Conservation (phyloP, 2,888 invertebrate genomes). For the Patella pellucida region DNA sequence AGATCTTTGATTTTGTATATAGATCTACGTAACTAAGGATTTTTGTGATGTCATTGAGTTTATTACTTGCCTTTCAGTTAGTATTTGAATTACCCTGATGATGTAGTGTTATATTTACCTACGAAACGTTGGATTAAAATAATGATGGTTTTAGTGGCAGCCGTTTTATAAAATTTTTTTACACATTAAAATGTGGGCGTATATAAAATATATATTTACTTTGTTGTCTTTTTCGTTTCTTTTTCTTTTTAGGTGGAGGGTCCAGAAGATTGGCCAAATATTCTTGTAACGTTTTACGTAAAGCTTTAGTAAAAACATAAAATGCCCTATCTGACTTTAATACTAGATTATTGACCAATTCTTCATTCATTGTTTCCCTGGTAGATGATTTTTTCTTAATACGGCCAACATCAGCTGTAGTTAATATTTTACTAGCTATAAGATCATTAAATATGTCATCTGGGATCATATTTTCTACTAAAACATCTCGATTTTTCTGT, state of each 20-base stretch:
- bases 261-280: conserved; percentile 51
- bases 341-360: conserved; percentile 48
- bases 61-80: no score
- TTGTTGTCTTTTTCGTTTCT: conserved; percentile 38
- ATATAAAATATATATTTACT: conserved; percentile 30
- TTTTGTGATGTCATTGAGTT: no score
- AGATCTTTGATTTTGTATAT: no score
- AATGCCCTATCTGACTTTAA: conserved; percentile 51
- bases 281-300: conserved; percentile 51
- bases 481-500: conserved; percentile 42
- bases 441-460: conserved; percentile 56
- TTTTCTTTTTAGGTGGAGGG: conserved; percentile 23
- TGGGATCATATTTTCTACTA: conserved; percentile 57
- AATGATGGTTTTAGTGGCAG: no score
- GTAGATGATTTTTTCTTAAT: conserved; percentile 42
- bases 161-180: no score
- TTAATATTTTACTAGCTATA: conserved; percentile 45
- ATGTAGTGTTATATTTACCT: no score
- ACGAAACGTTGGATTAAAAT: no score
- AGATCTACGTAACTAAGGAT: no score
- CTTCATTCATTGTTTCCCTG: conserved; percentile 48
- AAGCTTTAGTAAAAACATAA: conserved; percentile 47
- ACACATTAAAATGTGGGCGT: no score
- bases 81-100: no score
- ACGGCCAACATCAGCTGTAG: conserved; percentile 42